Evolutionary conservation across 2,113 vertebrate genomes (phyloP).

Genomic region (Campylorhamphus procurvoides): DNA sequence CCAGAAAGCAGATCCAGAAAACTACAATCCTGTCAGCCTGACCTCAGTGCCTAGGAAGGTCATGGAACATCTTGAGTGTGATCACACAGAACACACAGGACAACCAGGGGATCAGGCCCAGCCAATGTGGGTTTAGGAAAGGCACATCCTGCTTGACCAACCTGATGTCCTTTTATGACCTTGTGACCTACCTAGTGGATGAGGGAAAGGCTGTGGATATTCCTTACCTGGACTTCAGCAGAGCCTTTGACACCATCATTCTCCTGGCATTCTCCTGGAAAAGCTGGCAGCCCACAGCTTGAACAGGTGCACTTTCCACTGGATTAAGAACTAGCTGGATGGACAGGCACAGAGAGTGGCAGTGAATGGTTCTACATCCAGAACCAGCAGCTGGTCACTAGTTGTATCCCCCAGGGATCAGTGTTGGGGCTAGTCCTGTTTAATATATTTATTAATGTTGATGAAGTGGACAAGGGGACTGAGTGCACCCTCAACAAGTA

Average conservation of each 20-base stretch:
- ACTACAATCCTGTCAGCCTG: accelerated
- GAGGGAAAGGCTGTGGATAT: neutral
- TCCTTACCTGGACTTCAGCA: neutral
- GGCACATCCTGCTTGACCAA: neutral
- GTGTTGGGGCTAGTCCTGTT: neutral
- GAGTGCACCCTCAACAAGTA: neutral
- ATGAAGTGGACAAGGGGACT: too few species aligned
- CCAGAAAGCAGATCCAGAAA: neutral
- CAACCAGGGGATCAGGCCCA: neutral
- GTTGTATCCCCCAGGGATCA: neutral
- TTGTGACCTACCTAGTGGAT: neutral
- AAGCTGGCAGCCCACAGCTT: neutral
- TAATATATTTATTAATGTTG: neutral
- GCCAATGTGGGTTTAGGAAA: neutral
- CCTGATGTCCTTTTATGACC: neutral
- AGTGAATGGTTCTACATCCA: neutral
- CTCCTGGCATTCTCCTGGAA: neutral
- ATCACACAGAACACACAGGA: neutral
- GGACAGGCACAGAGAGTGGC: accelerated
- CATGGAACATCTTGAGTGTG: neutral
- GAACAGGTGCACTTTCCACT: too few species aligned
- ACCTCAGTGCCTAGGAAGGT: neutral
- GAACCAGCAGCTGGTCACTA: neutral
- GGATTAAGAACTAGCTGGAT: too few species aligned
- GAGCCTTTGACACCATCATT: neutral